Evolutionary conservation across 2,113 vertebrate genomes (phyloP).

Genomic region (Tringa solitaria): DNA sequence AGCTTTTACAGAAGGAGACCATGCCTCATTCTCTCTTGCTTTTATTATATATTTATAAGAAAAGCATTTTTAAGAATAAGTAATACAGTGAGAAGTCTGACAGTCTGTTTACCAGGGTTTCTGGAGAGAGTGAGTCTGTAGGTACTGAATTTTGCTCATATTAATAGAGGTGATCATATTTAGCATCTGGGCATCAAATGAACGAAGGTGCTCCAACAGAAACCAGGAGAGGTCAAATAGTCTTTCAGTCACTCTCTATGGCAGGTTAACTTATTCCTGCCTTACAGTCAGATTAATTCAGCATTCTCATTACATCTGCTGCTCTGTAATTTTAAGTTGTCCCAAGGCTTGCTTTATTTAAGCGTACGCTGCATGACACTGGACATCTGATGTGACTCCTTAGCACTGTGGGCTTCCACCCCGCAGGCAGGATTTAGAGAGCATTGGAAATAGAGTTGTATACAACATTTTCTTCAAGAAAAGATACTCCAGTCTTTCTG

Average conservation of each 20-base stretch:
- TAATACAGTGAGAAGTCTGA: background rate
- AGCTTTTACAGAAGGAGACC: background rate
- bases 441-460: background rate
- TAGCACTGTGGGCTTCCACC: background rate
- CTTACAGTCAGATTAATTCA: slow-evolving; percentile 9
- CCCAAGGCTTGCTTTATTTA: background rate
- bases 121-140: background rate
- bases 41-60: background rate
- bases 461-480: background rate
- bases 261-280: background rate
- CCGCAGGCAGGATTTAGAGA: background rate
- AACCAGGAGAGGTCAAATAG: background rate
- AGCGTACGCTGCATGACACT: rapidly evolving
- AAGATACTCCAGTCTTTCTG: background rate
- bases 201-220: background rate
- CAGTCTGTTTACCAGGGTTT: background rate
- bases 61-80: background rate
- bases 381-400: background rate
- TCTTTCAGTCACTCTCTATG: background rate
- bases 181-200: background rate
- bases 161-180: background rate
- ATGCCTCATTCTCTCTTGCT: background rate
- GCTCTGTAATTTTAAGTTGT: background rate
- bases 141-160: background rate
- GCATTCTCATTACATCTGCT: background rate